Evolutionary conservation across 2,797 vertebrate genomes (phyloP).

Genomic region (Psittacula echo): DNA sequence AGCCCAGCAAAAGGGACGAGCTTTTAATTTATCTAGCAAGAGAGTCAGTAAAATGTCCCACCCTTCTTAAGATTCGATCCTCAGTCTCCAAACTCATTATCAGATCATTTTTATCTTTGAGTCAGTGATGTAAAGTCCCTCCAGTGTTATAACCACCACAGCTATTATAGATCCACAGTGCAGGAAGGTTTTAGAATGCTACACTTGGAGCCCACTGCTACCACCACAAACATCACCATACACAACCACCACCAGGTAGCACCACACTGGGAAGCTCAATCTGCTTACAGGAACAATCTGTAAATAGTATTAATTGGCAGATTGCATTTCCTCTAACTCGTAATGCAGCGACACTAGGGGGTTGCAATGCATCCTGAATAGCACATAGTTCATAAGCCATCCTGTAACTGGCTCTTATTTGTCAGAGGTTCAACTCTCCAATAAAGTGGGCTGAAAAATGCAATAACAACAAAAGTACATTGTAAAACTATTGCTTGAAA

Average conservation of each 20-base stretch:
- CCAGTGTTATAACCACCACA: neutral
- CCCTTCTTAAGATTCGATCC: constrained; percentile 12
- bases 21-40: constrained; percentile 31
- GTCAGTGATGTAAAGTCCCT: constrained; percentile 26
- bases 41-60: neutral
- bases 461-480: neutral
- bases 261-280: neutral
- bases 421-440: neutral
- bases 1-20: neutral
- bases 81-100: constrained; percentile 53
- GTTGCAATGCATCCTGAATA: neutral
- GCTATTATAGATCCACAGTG: neutral
- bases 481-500: neutral
- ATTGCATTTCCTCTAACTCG: neutral
- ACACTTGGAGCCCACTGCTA: neutral
- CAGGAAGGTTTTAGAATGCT: neutral
- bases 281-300: constrained; percentile 39
- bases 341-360: neutral
- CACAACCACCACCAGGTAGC: neutral
- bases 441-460: neutral
- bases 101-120: constrained; percentile 1
- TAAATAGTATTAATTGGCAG: constrained; percentile 45
- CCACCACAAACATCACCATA: neutral
- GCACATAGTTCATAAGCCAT: neutral
- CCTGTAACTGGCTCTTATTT: neutral